These are phyloP conservation scores for Heteropelma amictum DNA, from an alignment of 2,888 invertebrate genomes.

Conservation along the genomic window DNA sequence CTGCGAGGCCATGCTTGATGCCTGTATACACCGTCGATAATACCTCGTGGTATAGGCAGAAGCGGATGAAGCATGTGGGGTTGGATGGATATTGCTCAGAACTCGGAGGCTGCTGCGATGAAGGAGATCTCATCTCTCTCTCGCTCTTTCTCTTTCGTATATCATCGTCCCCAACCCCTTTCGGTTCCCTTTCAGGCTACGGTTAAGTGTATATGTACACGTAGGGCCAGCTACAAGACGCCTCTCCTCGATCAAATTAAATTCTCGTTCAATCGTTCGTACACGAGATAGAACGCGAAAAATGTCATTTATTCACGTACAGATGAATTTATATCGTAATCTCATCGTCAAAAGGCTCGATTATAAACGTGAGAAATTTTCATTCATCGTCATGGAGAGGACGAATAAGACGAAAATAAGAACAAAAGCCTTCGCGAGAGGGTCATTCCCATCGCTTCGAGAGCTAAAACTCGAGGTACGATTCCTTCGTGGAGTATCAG, in stretches of 20 bases:
- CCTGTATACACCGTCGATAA: constrained; percentile 69
- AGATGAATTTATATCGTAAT: constrained; percentile 28
- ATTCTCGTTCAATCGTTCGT: constrained; percentile 35
- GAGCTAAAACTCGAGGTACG: constrained; percentile 53
- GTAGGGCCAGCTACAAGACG: constrained; percentile 55
- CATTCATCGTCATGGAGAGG: not conserved
- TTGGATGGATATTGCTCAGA: constrained; percentile 76
- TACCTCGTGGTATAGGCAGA: constrained; percentile 72
- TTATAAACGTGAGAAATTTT: constrained; percentile 28
- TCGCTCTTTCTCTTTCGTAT: constrained; percentile 68
- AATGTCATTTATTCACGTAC: constrained; percentile 27
- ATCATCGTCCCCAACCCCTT: constrained; percentile 75
- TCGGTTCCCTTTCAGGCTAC: constrained; percentile 54
- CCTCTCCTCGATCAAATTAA: constrained; percentile 45
- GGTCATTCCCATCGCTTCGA: constrained; percentile 64
- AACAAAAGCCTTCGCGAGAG: not conserved
- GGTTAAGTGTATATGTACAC: constrained; percentile 5
- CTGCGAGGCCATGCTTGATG: constrained; percentile 53
- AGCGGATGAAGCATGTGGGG: constrained; percentile 70
- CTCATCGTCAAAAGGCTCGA: not conserved
- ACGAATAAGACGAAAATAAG: not conserved
- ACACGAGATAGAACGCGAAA: constrained; percentile 25
- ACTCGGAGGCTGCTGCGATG: constrained; percentile 66
- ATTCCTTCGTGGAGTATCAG: constrained; percentile 62
- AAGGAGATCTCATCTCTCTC: constrained; percentile 64